Base-by-base conservation (phyloP, 37 sponge, comb jelly and placozoan species). In the Beroe forskalii region DNA sequence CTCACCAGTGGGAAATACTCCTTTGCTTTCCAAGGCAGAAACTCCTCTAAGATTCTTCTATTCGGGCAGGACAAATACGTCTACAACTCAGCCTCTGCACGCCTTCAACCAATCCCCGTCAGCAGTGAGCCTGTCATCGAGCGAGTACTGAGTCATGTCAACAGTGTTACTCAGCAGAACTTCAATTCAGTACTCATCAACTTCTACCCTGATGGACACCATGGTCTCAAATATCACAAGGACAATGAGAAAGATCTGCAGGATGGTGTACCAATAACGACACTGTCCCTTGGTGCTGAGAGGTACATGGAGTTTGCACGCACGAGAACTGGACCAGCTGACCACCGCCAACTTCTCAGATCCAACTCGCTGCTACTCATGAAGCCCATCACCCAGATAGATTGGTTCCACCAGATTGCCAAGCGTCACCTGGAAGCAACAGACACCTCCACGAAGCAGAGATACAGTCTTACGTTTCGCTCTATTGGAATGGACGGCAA, bases 61-160 rank as follows among this genome's bases (percentile, higher is more conserved):
- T 63, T 63, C n/a, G 66, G 66, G 23, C 20, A 63, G 25, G 66
- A 63, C 2, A 63, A 19, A 63, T 63, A 63, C 25, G 66, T 63
- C n/a, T 63, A 63, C 66, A 63, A 63, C 66, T 28, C 4, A 19
- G 66, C 66, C n/a, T 28, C 66, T 20, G 25, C 3, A 63, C 66
- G 25, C 25, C 14, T 63, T 4, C 20, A 63, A 4, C 66, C 66
- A 23, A 63, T 8, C 25, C 66, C 66, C 14, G 25, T 63, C 6
- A 3, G 25, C 24, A 28, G 28, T 23, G 66, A 63, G 25, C 66
- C 66, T n/a, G 2, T 63, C 4, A 6, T 63, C 9, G 28, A 63
- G 6, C 9, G n/a, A 28, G n/a, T 20, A 28, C n/a, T 63, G 24
- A 4, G 4, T 30, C 20, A 4, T 63, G 66, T 63, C n/a, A 63